phyloP scores from a whole-genome alignment of 2,797 vertebrate species.

The Schizopygopsis pylzovi region DNA sequence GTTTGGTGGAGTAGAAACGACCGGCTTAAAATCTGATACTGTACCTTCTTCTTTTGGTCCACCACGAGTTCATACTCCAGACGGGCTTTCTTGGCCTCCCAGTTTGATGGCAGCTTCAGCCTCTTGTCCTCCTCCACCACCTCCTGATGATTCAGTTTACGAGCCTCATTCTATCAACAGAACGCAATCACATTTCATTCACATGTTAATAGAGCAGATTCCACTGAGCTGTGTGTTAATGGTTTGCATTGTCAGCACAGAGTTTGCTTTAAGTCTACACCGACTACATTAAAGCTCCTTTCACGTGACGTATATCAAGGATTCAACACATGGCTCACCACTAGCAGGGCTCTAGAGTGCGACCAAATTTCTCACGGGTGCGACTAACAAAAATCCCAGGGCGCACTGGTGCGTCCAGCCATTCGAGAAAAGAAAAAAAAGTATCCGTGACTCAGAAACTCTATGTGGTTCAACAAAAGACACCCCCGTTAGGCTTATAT shows the following conservation, averaged over 20 bases:
- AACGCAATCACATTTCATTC: neutral
- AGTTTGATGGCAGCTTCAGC: conserved; percentile 91
- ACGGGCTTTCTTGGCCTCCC: conserved; percentile 94
- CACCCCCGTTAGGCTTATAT: too few relatives aligned
- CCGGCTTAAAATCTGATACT: neutral
- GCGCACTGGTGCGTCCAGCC: too few relatives aligned
- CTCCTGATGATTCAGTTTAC: conserved; percentile 92
- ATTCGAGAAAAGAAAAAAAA: too few relatives aligned
- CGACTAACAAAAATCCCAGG: too few relatives aligned
- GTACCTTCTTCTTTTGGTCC: conserved; percentile 89
- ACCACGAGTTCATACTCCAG: conserved; percentile 91
- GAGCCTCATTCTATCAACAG: conserved; percentile 87
- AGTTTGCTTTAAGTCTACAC: neutral
- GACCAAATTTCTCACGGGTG: too few relatives aligned
- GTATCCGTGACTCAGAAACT: too few relatives aligned
- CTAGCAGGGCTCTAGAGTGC: too few relatives aligned
- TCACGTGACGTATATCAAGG: neutral
- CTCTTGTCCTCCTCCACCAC: conserved; percentile 95
- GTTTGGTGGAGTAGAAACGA: neutral
- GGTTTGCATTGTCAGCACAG: neutral
- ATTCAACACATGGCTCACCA: neutral
- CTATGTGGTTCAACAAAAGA: too few relatives aligned
- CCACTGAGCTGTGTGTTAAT: neutral
- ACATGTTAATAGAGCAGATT: neutral
- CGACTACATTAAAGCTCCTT: neutral